Base-by-base conservation (phyloP, 2,113 vertebrate species). In the Zosterops pallidus region DNA sequence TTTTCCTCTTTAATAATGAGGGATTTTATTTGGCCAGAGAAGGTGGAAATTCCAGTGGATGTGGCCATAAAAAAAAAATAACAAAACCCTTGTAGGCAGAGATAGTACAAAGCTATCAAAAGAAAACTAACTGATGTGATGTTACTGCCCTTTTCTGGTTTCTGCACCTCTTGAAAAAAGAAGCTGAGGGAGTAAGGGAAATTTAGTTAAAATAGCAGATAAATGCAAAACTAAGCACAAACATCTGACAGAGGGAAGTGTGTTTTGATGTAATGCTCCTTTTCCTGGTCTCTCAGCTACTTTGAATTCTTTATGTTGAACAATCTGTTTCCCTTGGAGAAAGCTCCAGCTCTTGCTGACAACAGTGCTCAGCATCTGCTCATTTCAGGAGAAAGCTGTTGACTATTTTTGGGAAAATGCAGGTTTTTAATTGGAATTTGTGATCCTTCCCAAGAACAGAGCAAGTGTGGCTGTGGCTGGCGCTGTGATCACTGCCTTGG, bases 251-350 rank as follows among this genome's bases (percentile, higher is more conserved):
- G 31, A 35, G 37, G 12, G 2, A 18, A 31, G 14, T 3, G 21
- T 75, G 64, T 60, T 87, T 72, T 89, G 86, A 60, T 85, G 65
- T 60, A 78, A 46, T 37, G 23, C 63, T 93, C 71, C 72, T 81
- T 87, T 31, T 44, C 46, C n/a, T 80, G 90, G 11, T 76, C 57
- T 67, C 79, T 52, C 35, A 9, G 25, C 46, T 92, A 4, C 83
- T 93, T 86, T 77, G 86, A 70, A 64, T 94, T 86, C 86, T 79
- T 81, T 53, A 50, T 74, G 65, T 76, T 57, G 83, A 89, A 57
- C 89, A 88, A 55, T 89, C 87, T 87, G 89, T 87, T 95, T 75
- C 56, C 10, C 25, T 95, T 94, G 86, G 69, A 83, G 85, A 44
- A 79, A 80, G 75, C 81, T 79, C 46, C 47, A 69, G 26, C 47